Evolutionary conservation across 2,888 invertebrate species (phyloP).

Genomic region (Buathra laborator): DNA sequence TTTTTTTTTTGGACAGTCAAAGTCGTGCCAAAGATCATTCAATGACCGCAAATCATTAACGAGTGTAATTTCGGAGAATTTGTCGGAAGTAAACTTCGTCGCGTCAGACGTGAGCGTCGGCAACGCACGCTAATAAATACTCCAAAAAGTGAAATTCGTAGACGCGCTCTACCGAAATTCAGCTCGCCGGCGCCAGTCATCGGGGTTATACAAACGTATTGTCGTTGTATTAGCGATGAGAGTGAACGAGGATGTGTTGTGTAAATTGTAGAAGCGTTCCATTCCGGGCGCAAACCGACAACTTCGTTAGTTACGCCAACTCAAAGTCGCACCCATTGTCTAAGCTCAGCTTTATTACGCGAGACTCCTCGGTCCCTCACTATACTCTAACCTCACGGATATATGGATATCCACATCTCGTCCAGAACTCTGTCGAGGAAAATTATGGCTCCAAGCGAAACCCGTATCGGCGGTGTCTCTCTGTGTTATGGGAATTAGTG

Average conservation of each 20-base stretch:
- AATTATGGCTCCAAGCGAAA: constrained; percentile 46
- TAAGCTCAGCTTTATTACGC: constrained; percentile 73
- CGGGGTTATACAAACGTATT: constrained; percentile 17
- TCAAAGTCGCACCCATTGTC: constrained; percentile 73
- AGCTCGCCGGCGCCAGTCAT: background rate
- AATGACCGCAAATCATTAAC: background rate
- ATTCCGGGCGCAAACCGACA: constrained; percentile 70
- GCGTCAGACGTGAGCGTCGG: background rate
- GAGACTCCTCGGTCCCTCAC: constrained; percentile 55
- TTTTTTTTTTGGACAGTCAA: background rate
- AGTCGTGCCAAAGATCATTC: background rate
- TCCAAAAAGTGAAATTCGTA: constrained; percentile 5
- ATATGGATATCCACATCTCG: constrained; percentile 63
- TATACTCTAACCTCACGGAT: constrained; percentile 34
- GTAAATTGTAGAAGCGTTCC: constrained; percentile 54
- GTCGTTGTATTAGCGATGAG: constrained; percentile 21
- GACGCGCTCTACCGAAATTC: constrained; percentile 6
- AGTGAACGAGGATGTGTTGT: constrained; percentile 4
- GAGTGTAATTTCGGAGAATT: background rate
- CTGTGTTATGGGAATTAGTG: constrained; percentile 46
- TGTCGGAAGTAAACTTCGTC: background rate
- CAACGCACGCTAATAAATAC: background rate
- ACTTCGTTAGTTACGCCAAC: constrained; percentile 76
- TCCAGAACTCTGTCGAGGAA: constrained; percentile 60
- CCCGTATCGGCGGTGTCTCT: constrained; percentile 33